These are phyloP conservation scores for Elaphurus davidianus DNA, from an alignment of 2,113 vertebrate genomes.

Conservation along the genomic window DNA sequence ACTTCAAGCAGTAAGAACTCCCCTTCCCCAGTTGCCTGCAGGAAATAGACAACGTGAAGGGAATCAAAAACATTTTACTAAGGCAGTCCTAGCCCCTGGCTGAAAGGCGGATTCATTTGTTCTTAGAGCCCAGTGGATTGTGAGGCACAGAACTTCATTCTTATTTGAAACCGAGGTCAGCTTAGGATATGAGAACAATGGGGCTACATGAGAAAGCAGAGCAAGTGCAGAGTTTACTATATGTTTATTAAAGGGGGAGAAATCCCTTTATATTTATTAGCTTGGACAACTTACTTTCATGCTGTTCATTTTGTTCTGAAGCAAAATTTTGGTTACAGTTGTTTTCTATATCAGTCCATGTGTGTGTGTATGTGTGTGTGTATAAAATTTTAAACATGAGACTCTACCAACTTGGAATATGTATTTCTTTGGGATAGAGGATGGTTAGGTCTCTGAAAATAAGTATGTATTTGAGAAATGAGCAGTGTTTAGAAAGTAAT, in stretches of 20 bases:
- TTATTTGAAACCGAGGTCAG: conserved; percentile 20
- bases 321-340: neutral
- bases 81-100: neutral
- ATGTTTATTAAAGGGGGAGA: neutral
- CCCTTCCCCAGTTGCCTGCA: neutral
- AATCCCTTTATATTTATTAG: neutral
- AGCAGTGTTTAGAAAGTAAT: conserved; percentile 1
- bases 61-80: neutral
- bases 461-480: neutral
- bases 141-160: neutral
- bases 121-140: neutral
- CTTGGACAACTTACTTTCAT: neutral
- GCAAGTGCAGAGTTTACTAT: neutral
- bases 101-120: neutral
- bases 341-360: neutral
- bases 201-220: neutral
- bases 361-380: neutral
- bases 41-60: neutral
- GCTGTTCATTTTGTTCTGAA: neutral
- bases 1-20: neutral
- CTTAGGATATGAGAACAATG: neutral
- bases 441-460: conserved; percentile 2
- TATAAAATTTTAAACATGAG: neutral
- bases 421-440: neutral
- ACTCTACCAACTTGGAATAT: neutral